Evolutionary conservation across 2,797 vertebrate species (phyloP), one percentile per base, ranked within the genome.

Genomic region (Mormyrops boulengeri): DNA sequence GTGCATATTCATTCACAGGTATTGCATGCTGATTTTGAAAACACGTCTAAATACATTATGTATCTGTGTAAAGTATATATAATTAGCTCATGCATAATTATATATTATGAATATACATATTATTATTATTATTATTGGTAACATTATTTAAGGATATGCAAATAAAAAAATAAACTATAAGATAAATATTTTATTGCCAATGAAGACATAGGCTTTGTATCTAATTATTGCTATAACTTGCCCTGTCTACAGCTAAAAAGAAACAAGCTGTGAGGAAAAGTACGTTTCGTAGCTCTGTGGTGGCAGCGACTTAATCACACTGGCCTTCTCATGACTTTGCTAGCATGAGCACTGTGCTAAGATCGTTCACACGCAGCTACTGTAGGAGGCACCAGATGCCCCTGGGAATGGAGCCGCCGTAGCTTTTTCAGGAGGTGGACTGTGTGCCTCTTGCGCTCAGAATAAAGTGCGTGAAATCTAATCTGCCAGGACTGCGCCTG

Each of bases 241-340:
- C 19, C n/a, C 69, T 14, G n/a, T 90, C 57, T 53, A 88, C 89
- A 91, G 89, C 85, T 87, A 84, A 88, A 89, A 89, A 50, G 55
- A 50, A 55, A 57, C 22, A 22, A 14, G 34, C 85, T 55, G 86
- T 52, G 14, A 88, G 3, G 87, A 88, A 84, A 66, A 90, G 90
- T 84, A 87, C 85, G 88, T 90, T 66, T 60, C 57, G 22, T 60
- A 66, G 52, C 22, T 14, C 8, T 34, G 85, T 6, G 30, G 85
- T 30, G 47, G 84, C 47, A 44, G 77, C 14, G 17, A 5, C 50
- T 26, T 30, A 87, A 14, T 19, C 30, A 38, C 26, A 14, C 52
- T 41, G 85, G 12, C 2, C 30, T 55, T 14, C 17, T 19, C 17
- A 12, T 19, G 52, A 6, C 85, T 34, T 19, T 57, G 34, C 2